These are phyloP conservation scores for Hippopotamyrus pictus DNA, from an alignment of 2,797 vertebrate species.

Conservation along the genomic window DNA sequence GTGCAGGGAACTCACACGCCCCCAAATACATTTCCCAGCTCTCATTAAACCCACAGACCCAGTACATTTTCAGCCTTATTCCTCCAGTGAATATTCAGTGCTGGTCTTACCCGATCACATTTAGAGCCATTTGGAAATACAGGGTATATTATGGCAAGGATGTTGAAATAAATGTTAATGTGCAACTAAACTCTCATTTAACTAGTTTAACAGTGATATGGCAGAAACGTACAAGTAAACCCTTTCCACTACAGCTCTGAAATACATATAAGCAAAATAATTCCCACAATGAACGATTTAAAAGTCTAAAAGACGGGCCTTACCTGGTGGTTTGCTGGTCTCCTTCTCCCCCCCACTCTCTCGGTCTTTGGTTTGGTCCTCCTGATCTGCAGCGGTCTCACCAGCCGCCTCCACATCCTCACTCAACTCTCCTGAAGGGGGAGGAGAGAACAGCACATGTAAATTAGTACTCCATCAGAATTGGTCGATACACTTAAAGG, in stretches of 20 bases:
- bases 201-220: background rate
- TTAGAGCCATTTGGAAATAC: background rate
- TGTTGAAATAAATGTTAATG: conserved; percentile 2
- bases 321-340: conserved; percentile 70
- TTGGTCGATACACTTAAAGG: conserved; percentile 79
- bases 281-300: conserved; percentile 33
- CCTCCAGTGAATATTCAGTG: background rate
- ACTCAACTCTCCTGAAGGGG: conserved; percentile 66
- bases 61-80: conserved; percentile 2
- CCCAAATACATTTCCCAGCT: background rate
- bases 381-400: conserved; percentile 65
- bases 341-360: conserved; percentile 65
- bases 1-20: background rate
- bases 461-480: conserved; percentile 75
- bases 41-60: background rate
- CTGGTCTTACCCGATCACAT: background rate
- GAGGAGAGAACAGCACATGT: conserved; percentile 73
- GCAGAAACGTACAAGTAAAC: background rate
- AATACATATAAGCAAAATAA: background rate
- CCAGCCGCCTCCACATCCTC: conserved; percentile 75
- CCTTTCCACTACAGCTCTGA: background rate
- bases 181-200: background rate
- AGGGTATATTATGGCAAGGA: background rate
- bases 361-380: conserved; percentile 79
- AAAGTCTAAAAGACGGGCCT: conserved; percentile 35